Evolutionary conservation across 2,888 invertebrate species (phyloP), one percentile per base, ranked within the genome.

Genomic region (Malthinus seriepunctatus): DNA sequence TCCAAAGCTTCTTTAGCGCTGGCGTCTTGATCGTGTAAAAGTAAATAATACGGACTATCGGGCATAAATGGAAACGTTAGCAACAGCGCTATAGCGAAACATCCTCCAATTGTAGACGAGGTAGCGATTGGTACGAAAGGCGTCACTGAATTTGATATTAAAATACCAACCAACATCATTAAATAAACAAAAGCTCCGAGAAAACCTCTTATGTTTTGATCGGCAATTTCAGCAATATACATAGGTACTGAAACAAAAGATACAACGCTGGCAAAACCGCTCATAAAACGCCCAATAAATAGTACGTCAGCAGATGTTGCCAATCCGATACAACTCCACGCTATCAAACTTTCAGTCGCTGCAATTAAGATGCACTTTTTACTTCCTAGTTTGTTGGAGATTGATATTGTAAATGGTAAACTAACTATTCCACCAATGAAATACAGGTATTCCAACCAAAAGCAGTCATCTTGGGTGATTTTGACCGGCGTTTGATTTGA

Each of bases 211-310:
- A 78, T 76, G 57, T 74, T 73, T 48, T 76, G 76, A 63, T 78
- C 76, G 6, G 78, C 76, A 50, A 77, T 76, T 66, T 78, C 78
- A 1, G 75, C 76, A 9, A 77, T 73, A 63, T 76, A 78, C 77
- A 78, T 77, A 1, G 77, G 78, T 0, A 76, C 77, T 14, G 77
- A 73, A 4, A 78, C 78, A 60, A 78, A 78, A 3, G 74, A 77
- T 32, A 76, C 74, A 56, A 78, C 77, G 8, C 74, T 76, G 9
- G 76, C 76, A 56, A 76, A 67, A 0, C 78, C 78, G 8, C 76
- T 71, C 31, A 77, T 56, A 50, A 77, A 74, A 42, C 78, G 68
- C 0, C 78, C 77, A 1, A 71, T 66, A 52, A 72, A 75, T 3
- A 78, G 63, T 44, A 71, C 72, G 12, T 70, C 67, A 8, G 75